These are phyloP conservation scores for Bathynomus jamesi DNA, from an alignment of 1,140 invertebrate genomes.

Conservation along the genomic window DNA sequence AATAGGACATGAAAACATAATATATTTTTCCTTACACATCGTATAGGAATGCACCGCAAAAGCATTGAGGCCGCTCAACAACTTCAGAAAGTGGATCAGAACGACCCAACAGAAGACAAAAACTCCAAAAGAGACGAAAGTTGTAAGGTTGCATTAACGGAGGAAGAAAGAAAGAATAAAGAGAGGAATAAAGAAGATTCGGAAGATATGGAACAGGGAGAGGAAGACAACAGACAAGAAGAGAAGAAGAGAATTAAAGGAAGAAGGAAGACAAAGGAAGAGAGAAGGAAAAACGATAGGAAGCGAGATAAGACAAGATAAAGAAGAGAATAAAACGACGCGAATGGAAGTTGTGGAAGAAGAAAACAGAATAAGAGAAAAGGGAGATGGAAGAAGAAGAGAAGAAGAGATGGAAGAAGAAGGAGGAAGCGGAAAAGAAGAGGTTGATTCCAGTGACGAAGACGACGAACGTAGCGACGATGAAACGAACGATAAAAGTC, in stretches of 20 bases:
- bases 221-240: not conserved
- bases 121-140: not conserved
- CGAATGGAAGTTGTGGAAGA: not conserved
- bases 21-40: not conserved
- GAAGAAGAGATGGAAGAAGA: not conserved
- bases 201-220: not conserved
- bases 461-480: not conserved
- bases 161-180: not conserved
- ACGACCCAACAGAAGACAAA: conserved; percentile 23
- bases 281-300: not conserved
- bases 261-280: no score
- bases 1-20: no score
- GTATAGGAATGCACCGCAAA: conserved; percentile 94
- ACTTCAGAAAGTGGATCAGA: conserved; percentile 63
- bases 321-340: not conserved
- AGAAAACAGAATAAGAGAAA: not conserved
- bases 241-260: not conserved
- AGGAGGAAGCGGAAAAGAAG: not conserved
- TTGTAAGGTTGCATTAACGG: not conserved
- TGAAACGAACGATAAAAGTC: no score
- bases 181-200: not conserved
- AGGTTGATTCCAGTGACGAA: not conserved
- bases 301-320: not conserved
- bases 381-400: not conserved
- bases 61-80: conserved; percentile 93